A percentile compares a stretch with the other conserved stretches of the same genome.
Evolutionary conservation across 2,888 invertebrate genomes (phyloP).

Genomic region (Elegia similella): DNA sequence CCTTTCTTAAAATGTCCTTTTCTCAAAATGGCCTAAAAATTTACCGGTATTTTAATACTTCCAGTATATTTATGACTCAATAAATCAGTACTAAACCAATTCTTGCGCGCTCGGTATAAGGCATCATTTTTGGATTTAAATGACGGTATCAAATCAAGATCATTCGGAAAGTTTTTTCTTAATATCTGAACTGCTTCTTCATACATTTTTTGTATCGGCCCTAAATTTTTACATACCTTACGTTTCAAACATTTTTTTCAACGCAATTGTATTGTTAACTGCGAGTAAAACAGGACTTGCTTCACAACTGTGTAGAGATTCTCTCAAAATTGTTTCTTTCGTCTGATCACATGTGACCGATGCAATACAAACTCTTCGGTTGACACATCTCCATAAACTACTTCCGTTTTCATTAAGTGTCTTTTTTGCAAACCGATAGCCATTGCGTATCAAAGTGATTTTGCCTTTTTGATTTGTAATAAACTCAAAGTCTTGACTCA

Average conservation of each 20-base stretch:
- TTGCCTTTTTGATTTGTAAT: no score
- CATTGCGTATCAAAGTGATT: no score
- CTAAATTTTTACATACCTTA: slow-evolving; percentile 14
- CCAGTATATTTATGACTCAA: no score
- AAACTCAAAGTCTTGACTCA: no score
- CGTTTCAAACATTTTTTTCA: slow-evolving; percentile 9
- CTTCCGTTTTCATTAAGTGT: slow-evolving; percentile 4
- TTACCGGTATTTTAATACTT: no score
- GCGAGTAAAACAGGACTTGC: no score
- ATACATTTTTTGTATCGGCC: slow-evolving; percentile 13
- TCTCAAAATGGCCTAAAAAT: no score
- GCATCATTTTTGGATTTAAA: neutral
- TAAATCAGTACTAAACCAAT: no score
- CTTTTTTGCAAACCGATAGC: no score
- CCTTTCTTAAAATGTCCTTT: no score
- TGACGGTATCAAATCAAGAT: slow-evolving; percentile 5
- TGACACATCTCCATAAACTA: slow-evolving; percentile 14
- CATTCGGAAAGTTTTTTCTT: slow-evolving; percentile 9
- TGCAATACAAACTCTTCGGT: slow-evolving; percentile 13
- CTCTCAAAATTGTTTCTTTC: slow-evolving; percentile 11
- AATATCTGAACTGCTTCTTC: slow-evolving; percentile 7
- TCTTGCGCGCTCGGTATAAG: no score
- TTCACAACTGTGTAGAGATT: slow-evolving; percentile 12
- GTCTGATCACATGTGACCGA: slow-evolving; percentile 8
- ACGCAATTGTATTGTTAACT: neutral